These are phyloP conservation scores for Rhimphoctona megacephalus DNA, from an alignment of 2,888 invertebrate species.

Conservation along the genomic window DNA sequence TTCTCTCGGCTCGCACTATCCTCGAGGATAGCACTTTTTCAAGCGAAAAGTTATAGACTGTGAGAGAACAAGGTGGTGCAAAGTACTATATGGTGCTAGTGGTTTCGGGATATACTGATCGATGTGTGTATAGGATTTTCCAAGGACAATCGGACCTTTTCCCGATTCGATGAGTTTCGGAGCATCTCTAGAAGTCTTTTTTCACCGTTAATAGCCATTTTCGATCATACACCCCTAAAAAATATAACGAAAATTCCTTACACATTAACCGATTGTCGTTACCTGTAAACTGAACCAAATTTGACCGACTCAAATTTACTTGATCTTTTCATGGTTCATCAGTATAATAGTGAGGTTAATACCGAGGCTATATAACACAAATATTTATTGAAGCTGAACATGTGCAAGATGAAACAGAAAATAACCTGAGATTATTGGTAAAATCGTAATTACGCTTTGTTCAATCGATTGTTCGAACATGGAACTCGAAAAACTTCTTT, in stretches of 20 bases:
- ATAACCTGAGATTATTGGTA: neutral
- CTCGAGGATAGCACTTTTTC: constrained; percentile 56
- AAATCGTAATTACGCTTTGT: neutral
- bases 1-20: neutral
- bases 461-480: too few relatives aligned
- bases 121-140: constrained; percentile 11
- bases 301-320: neutral
- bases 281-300: too few relatives aligned
- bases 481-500: neutral
- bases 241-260: neutral
- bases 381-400: neutral
- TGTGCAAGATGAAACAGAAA: neutral
- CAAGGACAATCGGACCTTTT: constrained; percentile 17
- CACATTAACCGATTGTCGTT: neutral
- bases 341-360: neutral
- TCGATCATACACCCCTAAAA: neutral
- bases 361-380: neutral
- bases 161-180: neutral
- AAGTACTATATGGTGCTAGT: constrained; percentile 53
- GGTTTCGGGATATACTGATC: constrained; percentile 46
- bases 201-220: neutral
- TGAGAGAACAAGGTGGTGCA: constrained; percentile 58
- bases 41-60: constrained; percentile 67
- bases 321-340: neutral
- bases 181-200: neutral